Base-by-base conservation (phyloP, 2,113 vertebrate species). In the Excalfactoria chinensis region DNA sequence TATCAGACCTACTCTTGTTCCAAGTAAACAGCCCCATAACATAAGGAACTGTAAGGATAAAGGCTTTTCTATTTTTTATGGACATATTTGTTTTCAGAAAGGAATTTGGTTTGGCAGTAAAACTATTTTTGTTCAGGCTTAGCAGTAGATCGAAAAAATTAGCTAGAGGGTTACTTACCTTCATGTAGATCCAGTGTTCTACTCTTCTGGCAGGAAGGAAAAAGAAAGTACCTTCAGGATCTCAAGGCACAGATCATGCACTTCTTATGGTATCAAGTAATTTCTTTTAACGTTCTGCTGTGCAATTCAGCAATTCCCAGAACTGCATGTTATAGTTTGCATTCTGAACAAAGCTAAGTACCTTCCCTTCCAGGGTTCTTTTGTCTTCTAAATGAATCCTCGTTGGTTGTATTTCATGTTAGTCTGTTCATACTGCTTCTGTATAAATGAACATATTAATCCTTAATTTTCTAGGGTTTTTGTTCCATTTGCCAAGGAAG, bases 381-480 rank as follows among this genome's bases (percentile, higher is more conserved):
- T 90, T 96, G 90, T 94, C 89, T 96, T 95, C 88, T 96, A 93
- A 90, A 91, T 35, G 75, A 21, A 53, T 86, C 86, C 82, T 92
- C 77, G 94, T 86, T 86, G 84, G 87, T 88, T 84, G 72, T 64
- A 75, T 70, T 90, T 89, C 92, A 35, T 76, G 76, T 89, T 78
- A 93, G 66, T 82, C 81, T 93, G 80, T 85, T 91, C 49, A 95
- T 66, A 75, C 62, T 93, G 92, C 83, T 90, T 88, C 90, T 86
- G 62, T 94, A 90, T 78, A 96, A 96, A 95, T 95, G 93, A 96
- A 93, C 94, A 81, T 93, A 96, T 96, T 96, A 96, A 95, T 96
- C 93, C 81, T 91, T 94, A 86, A 95, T 95, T 96, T 95, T 86
- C 93, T 93, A 51, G 48, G 59, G 79, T 91, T 93, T 75, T 79